These are phyloP conservation scores for Porites cylindrica DNA, from an alignment of 92 coral and sea anemone species.

Conservation along the genomic window DNA sequence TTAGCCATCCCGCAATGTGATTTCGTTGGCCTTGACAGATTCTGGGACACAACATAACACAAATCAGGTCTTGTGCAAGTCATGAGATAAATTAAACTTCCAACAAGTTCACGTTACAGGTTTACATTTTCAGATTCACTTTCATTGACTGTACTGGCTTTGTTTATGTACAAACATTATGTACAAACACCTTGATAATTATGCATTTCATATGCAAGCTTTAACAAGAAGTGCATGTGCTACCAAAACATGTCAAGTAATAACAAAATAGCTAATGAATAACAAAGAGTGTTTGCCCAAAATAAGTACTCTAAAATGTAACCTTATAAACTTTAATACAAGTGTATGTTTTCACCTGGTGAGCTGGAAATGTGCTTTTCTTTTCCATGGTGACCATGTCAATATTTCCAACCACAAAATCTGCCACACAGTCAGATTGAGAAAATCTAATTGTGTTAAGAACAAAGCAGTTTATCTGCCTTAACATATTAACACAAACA, in stretches of 20 bases:
- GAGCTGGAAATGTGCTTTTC: constrained; percentile 6
- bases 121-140: too few species aligned
- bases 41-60: too few species aligned
- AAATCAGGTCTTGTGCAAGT: too few species aligned
- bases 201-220: too few species aligned
- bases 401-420: constrained; percentile 13
- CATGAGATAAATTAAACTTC: too few species aligned
- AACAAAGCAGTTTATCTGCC: constrained; percentile 16
- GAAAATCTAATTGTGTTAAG: constrained; percentile 7
- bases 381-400: constrained; percentile 17
- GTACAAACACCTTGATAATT: too few species aligned
- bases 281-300: constrained; percentile 1
- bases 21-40: too few species aligned
- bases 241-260: not conserved
- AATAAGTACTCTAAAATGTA: not conserved
- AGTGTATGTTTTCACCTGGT: constrained; percentile 3
- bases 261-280: not conserved
- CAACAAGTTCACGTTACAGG: too few species aligned
- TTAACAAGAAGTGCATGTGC: not conserved
- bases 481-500: not conserved
- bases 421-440: constrained; percentile 10
- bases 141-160: too few species aligned
- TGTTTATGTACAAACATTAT: too few species aligned
- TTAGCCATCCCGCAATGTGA: too few species aligned
- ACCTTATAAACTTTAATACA: not conserved